Conservation (phyloP, 2,797 vertebrate species). For the Periophthalmus magnuspinnatus region DNA sequence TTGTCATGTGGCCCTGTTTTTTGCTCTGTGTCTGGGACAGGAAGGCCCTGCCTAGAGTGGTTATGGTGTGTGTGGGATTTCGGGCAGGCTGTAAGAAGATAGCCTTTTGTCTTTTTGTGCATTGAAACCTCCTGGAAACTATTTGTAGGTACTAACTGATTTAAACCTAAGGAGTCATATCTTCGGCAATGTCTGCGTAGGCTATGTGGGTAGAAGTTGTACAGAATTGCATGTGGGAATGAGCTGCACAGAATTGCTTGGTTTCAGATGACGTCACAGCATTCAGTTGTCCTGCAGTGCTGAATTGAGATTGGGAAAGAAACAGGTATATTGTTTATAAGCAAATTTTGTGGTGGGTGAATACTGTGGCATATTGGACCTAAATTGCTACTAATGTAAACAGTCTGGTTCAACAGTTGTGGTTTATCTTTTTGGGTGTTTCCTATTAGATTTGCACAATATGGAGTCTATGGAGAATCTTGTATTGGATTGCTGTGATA, state of each 20-base stretch:
- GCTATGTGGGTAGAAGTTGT: background rate
- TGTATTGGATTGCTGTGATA: too few species aligned
- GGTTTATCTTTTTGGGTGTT: background rate
- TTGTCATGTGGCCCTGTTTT: slow-evolving; percentile 76
- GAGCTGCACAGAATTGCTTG: background rate
- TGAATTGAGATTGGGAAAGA: background rate
- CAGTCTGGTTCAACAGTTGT: background rate
- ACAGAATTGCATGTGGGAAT: background rate
- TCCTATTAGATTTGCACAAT: background rate
- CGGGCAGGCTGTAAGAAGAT: slow-evolving; percentile 64
- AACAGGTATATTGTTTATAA: background rate
- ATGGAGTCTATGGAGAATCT: too few species aligned
- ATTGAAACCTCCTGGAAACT: slow-evolving; percentile 38
- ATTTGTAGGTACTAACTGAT: slow-evolving; percentile 7
- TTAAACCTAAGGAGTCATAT: background rate
- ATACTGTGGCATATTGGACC: background rate
- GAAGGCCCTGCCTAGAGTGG: slow-evolving; percentile 68
- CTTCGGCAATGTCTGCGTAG: background rate
- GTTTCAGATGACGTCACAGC: background rate
- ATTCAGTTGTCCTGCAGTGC: background rate
- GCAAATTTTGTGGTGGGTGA: background rate
- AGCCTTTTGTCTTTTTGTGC: slow-evolving; percentile 45
- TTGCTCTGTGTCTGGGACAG: slow-evolving; percentile 77
- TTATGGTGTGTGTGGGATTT: slow-evolving; percentile 37
- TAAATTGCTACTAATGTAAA: background rate